phyloP scores from a whole-genome alignment of 2,113 vertebrate genomes.

The Ameiurus melas region DNA sequence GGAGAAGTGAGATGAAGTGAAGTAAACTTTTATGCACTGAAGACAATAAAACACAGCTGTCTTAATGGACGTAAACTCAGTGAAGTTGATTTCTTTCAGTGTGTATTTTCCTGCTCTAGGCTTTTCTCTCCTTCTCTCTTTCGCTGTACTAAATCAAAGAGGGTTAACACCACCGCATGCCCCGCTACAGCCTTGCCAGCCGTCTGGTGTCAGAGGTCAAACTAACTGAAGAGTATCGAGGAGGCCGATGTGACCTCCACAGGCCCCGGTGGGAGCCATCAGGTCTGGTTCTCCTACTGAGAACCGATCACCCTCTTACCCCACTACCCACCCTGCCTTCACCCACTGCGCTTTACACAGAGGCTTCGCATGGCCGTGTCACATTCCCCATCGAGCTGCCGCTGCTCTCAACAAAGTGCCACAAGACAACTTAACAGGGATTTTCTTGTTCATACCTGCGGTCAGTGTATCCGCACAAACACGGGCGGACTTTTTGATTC shows the following conservation, averaged over 20 bases:
- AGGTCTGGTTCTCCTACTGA: constrained; percentile 58
- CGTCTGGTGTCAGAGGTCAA: constrained; percentile 65
- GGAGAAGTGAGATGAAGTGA: neutral
- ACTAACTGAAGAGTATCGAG: constrained; percentile 52
- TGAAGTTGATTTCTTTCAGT: neutral
- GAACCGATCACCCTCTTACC: constrained; percentile 35
- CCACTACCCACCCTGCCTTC: constrained; percentile 45
- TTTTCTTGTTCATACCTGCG: constrained; percentile 84
- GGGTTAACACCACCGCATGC: constrained; percentile 14
- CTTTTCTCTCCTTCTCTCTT: constrained; percentile 5
- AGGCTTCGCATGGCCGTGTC: constrained; percentile 64
- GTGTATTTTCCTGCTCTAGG: constrained; percentile 15
- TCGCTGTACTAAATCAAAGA: constrained; percentile 37
- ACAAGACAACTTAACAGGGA: constrained; percentile 83
- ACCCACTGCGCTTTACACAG: constrained; percentile 63
- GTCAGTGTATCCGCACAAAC: constrained; percentile 64
- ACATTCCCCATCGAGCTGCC: constrained; percentile 74
- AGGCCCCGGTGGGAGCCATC: constrained; percentile 56
- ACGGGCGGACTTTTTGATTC: constrained; percentile 55
- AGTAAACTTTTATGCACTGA: neutral
- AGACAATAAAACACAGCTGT: neutral
- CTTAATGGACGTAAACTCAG: neutral
- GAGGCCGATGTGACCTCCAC: constrained; percentile 49
- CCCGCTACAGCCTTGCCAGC: constrained; percentile 14
- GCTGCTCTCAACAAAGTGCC: constrained; percentile 72